Percentiles rank a stretch among this genome's conserved stretches.
These are phyloP conservation scores for Holothuria scabra DNA, from an alignment of 53 echinoderm and acorn worm genomes.

Conservation along the genomic window DNA sequence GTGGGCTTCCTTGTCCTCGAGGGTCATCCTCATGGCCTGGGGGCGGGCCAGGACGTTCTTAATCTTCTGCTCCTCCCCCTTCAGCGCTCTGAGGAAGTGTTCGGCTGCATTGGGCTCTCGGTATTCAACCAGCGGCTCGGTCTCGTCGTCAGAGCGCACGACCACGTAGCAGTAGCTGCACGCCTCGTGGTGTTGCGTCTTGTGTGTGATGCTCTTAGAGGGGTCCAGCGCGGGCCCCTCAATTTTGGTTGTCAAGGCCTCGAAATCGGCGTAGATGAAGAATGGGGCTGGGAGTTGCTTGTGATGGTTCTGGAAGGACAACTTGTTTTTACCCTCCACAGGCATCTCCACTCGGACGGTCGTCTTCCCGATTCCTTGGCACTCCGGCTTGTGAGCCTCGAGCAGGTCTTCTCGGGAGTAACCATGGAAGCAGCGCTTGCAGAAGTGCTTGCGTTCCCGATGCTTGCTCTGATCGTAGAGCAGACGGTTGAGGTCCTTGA, in stretches of 20 bases:
- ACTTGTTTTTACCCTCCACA: neutral
- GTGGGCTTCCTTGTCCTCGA: slow-evolving; percentile 5
- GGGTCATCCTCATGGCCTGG: slow-evolving; percentile 8
- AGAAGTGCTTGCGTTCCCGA: slow-evolving; percentile 39
- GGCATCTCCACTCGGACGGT: slow-evolving; percentile 29
- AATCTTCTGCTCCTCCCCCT: neutral
- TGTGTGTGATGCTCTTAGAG: slow-evolving; percentile 21
- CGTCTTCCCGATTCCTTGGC: slow-evolving; percentile 19
- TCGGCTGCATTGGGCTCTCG: slow-evolving; percentile 21
- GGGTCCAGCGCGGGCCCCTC: slow-evolving; percentile 34
- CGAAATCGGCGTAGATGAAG: too few relatives aligned
- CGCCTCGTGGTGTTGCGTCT: slow-evolving; percentile 38
- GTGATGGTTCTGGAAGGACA: neutral
- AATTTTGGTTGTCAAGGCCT: slow-evolving; percentile 32
- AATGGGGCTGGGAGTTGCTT: slow-evolving; percentile 25
- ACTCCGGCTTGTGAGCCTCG: slow-evolving; percentile 50
- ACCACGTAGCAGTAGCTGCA: slow-evolving; percentile 24
- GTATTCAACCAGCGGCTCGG: slow-evolving; percentile 21
- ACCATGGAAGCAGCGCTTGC: slow-evolving; percentile 48
- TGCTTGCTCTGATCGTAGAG: slow-evolving; percentile 44
- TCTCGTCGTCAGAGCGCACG: slow-evolving; percentile 33
- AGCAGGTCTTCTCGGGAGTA: slow-evolving; percentile 49
- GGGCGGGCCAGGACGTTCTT: neutral
- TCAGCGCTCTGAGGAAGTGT: neutral
- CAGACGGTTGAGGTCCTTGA: slow-evolving; percentile 47